Percentiles rank a stretch among this genome's conserved stretches.
Conservation (phyloP, 2,888 invertebrate genomes). For the Stenoptilia bipunctidactyla region DNA sequence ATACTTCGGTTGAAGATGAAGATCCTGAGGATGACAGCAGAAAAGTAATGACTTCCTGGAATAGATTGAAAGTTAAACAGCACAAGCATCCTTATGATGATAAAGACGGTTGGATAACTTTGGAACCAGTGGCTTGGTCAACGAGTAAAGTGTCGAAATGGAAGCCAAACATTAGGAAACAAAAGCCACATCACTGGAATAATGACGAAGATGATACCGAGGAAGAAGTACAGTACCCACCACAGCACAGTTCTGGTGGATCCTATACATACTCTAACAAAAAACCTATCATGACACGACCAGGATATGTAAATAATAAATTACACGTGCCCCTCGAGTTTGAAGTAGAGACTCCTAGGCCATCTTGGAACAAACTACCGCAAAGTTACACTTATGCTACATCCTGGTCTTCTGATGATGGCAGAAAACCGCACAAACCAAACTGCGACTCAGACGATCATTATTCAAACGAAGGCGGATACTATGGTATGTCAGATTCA, state of each 20-base stretch:
- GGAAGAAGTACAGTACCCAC: constrained; percentile 23
- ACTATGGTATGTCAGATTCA: constrained; percentile 54
- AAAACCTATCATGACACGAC: constrained; percentile 38
- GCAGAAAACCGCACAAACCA: constrained; percentile 50
- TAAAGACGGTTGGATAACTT: constrained; percentile 81
- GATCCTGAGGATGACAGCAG: constrained; percentile 31
- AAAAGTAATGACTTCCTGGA: constrained; percentile 59
- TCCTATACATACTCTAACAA: constrained; percentile 42
- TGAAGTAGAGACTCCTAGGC: constrained; percentile 42
- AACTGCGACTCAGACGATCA: constrained; percentile 46
- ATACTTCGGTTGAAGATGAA: constrained; percentile 20
- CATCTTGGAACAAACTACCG: constrained; percentile 46
- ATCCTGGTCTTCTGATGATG: constrained; percentile 52
- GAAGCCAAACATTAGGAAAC: constrained; percentile 75
- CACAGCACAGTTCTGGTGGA: constrained; percentile 24
- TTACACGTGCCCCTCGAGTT: constrained; percentile 17
- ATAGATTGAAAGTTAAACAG: constrained; percentile 63
- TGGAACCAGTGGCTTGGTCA: constrained; percentile 85
- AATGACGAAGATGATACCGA: constrained; percentile 44
- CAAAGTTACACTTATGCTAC: constrained; percentile 39
- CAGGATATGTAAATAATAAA: constrained; percentile 52
- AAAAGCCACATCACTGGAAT: constrained; percentile 57
- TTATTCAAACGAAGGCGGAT: constrained; percentile 38
- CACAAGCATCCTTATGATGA: constrained; percentile 76
- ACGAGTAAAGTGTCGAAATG: constrained; percentile 85